Evolutionary conservation across 1,140 invertebrate species (phyloP).

Genomic region (Zaprionus kolodkinae): DNA sequence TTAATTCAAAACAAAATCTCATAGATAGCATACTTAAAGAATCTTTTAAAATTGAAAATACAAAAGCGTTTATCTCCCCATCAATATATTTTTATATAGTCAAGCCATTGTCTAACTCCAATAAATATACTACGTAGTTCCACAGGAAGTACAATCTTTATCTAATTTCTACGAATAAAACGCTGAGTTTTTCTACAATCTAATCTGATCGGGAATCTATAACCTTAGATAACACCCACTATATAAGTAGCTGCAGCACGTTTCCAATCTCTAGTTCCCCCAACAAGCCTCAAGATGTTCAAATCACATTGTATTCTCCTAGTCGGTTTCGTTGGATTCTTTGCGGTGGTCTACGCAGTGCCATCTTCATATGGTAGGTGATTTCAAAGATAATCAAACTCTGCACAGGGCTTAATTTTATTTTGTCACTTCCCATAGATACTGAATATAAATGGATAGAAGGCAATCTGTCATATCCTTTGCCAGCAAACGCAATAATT

Average conservation of each 20-base stretch:
- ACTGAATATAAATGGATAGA: slow-evolving; percentile 9
- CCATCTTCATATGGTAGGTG: slow-evolving; percentile 17
- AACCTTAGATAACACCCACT: background rate
- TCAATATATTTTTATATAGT: background rate
- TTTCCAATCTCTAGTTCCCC: background rate
- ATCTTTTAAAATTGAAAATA: background rate
- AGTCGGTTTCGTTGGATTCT: background rate
- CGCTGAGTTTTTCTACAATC: background rate
- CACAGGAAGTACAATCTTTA: background rate
- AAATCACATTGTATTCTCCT: background rate
- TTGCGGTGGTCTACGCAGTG: background rate
- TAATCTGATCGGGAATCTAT: background rate
- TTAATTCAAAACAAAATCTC: no score
- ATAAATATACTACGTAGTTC: background rate
- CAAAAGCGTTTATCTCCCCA: background rate
- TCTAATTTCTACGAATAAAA: background rate
- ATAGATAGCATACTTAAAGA: no score
- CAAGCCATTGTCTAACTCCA: background rate
- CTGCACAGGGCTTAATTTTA: background rate
- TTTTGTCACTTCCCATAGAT: background rate
- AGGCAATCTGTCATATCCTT: slow-evolving; percentile 7
- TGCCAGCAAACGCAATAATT: slow-evolving; percentile 21
- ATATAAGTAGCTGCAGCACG: background rate
- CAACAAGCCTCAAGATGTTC: slow-evolving; percentile 1
- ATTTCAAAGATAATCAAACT: background rate